Percentiles rank a stretch among this genome's conserved stretches.
These are phyloP conservation scores for Melanotaenia parkinsoni DNA, from an alignment of 2,797 vertebrate genomes.

Conservation along the genomic window DNA sequence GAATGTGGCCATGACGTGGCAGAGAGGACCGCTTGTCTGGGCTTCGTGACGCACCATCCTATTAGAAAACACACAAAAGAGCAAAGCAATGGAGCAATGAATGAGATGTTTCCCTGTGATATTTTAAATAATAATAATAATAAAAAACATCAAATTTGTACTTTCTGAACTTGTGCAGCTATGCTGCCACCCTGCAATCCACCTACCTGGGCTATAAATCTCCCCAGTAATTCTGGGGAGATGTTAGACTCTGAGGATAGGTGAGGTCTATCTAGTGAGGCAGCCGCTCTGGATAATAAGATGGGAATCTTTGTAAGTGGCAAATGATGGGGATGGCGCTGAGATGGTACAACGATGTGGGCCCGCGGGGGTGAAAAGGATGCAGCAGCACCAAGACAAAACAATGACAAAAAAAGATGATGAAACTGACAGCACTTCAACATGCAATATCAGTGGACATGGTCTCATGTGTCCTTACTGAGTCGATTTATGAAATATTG, in stretches of 20 bases:
- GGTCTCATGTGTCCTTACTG: conserved; percentile 14
- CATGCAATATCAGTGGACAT: conserved; percentile 37
- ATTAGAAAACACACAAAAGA: conserved; percentile 39
- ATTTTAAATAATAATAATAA: background rate
- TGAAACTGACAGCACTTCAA: conserved; percentile 37
- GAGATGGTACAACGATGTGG: conserved; percentile 70
- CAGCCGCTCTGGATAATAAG: conserved; percentile 81
- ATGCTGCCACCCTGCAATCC: conserved; percentile 2
- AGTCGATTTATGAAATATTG: background rate
- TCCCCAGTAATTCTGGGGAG: conserved; percentile 60
- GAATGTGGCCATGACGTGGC: conserved; percentile 90
- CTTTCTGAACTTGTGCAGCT: conserved; percentile 17
- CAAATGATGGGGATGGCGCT: conserved; percentile 86
- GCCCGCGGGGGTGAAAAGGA: conserved; percentile 35
- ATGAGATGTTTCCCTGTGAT: background rate
- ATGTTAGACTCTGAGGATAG: conserved; percentile 83
- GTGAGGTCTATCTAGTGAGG: conserved; percentile 76
- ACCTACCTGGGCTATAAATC: conserved; percentile 74
- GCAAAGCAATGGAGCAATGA: background rate
- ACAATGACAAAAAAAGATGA: conserved; percentile 42
- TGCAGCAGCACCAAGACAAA: conserved; percentile 41
- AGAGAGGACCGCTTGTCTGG: conserved; percentile 93
- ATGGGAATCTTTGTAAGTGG: conserved; percentile 91
- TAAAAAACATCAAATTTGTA: background rate
- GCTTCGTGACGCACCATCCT: conserved; percentile 93